phyloP scores from a whole-genome alignment of 2,113 vertebrate genomes.

The Theropithecus gelada region DNA sequence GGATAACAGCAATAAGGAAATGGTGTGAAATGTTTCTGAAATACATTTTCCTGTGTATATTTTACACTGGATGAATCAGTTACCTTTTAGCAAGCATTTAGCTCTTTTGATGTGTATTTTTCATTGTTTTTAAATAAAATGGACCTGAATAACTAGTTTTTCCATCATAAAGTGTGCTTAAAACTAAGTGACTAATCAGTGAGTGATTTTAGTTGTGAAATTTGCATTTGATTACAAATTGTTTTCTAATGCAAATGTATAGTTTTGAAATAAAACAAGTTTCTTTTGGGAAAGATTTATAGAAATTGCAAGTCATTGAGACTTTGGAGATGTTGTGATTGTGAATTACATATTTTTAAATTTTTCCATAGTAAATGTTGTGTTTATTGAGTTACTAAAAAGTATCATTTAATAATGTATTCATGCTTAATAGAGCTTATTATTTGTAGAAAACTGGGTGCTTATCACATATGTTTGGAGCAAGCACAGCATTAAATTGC shows the following conservation, averaged over 20 bases:
- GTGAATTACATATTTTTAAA: not conserved
- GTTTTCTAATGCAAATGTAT: not conserved
- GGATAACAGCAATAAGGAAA: not conserved
- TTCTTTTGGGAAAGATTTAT: constrained; percentile 46
- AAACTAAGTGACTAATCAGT: not conserved
- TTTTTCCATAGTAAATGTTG: constrained; percentile 42
- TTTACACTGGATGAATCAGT: not conserved
- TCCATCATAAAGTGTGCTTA: not conserved
- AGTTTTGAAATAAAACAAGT: constrained; percentile 44
- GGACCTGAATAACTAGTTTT: not conserved
- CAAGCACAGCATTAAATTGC: constrained; percentile 49
- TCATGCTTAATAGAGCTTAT: constrained; percentile 36
- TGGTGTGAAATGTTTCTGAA: not conserved
- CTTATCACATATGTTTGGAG: constrained; percentile 49
- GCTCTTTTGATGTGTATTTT: not conserved
- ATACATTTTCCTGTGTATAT: not conserved
- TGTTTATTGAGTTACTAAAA: constrained; percentile 41
- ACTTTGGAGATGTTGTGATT: not conserved
- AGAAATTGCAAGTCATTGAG: not conserved
- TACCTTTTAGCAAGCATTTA: not conserved
- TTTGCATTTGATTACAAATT: not conserved
- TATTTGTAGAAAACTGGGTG: constrained; percentile 28
- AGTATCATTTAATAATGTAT: constrained; percentile 42
- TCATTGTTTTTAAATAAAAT: constrained; percentile 43
- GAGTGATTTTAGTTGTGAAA: not conserved